Conservation (phyloP, 2,113 vertebrate species). For the Anolis carolinensis region DNA sequence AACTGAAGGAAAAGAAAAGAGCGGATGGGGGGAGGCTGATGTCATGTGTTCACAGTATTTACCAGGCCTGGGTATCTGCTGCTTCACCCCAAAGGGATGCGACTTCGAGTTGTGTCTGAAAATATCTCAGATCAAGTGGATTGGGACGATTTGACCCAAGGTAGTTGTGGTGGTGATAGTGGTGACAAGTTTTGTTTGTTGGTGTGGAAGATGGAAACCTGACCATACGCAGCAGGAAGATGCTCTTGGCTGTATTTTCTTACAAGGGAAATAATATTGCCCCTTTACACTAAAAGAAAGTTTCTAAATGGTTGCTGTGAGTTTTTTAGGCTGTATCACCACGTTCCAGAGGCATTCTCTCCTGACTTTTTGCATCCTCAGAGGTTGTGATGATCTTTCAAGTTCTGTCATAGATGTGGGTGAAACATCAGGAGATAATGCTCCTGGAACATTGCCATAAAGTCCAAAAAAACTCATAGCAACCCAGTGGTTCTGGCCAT, state of each 20-base stretch:
- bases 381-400: too few relatives aligned
- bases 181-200: neutral
- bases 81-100: neutral
- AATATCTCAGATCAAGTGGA: neutral
- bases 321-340: too few relatives aligned
- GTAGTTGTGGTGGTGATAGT: neutral
- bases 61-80: neutral
- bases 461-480: too few relatives aligned
- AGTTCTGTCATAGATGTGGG: too few relatives aligned
- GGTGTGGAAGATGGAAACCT: neutral
- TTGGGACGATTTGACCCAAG: neutral
- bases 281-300: neutral
- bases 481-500: too few relatives aligned
- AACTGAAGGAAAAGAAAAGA: neutral
- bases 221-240: neutral
- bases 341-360: too few relatives aligned
- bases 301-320: too few relatives aligned
- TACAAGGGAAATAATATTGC: neutral
- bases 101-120: neutral
- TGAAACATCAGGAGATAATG: too few relatives aligned
- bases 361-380: too few relatives aligned
- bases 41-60: conserved; percentile 2
- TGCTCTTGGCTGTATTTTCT: neutral
- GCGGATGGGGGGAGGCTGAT: neutral
- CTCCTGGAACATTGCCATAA: too few relatives aligned